Conservation (phyloP, 2,888 invertebrate genomes). For the Apodemia mormo region DNA sequence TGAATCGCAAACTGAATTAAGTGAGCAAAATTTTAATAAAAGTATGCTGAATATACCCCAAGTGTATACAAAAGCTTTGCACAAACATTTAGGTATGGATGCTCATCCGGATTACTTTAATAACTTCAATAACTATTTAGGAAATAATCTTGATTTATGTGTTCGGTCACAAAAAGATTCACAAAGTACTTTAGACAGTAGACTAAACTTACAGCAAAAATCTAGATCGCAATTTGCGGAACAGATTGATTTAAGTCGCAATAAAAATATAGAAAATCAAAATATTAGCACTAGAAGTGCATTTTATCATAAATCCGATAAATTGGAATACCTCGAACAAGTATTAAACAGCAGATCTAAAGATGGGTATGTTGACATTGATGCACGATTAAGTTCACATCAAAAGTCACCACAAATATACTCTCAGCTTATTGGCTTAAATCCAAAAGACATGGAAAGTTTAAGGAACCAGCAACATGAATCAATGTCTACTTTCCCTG, state of each 20-base stretch:
- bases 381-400: constrained; percentile 3
- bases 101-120: constrained; percentile 39
- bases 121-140: constrained; percentile 38
- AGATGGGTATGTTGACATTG: background rate
- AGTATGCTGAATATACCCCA: constrained; percentile 54
- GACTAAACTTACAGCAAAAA: constrained; percentile 19
- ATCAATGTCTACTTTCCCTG: background rate
- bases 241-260: constrained; percentile 29
- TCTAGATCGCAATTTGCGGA: constrained; percentile 20
- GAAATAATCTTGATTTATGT: constrained; percentile 44
- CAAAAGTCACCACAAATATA: constrained; percentile 2
- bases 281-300: constrained; percentile 5
- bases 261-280: constrained; percentile 11
- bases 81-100: constrained; percentile 44
- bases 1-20: constrained; percentile 32
- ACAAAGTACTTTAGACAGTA: constrained; percentile 21
- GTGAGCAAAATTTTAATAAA: constrained; percentile 33
- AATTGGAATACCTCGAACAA: background rate
- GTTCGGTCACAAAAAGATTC: constrained; percentile 40
- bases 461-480: background rate
- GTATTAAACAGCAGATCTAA: background rate
- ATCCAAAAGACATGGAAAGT: background rate
- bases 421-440: background rate
- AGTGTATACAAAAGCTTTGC: constrained; percentile 50
- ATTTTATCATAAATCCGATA: background rate